These are phyloP conservation scores for Sigmodon hispidus DNA, from an alignment of 2,113 vertebrate genomes.

Conservation along the genomic window DNA sequence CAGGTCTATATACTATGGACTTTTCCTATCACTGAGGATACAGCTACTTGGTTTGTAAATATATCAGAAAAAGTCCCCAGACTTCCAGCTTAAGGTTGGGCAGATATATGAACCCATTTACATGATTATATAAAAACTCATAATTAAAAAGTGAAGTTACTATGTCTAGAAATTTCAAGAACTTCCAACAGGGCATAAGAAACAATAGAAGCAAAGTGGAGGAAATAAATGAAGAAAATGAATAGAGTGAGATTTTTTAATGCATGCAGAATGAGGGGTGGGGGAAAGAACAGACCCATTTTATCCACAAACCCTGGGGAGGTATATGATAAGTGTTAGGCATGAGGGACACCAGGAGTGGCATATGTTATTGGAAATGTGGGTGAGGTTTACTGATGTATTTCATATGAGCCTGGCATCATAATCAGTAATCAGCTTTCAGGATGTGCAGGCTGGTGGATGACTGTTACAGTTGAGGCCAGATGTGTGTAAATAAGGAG, in stretches of 20 bases:
- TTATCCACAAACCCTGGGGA: not conserved
- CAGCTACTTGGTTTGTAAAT: not conserved
- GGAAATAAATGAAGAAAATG: not conserved
- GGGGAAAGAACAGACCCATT: not conserved
- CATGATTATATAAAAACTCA: not conserved
- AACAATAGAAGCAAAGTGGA: not conserved
- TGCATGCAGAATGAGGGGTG: not conserved
- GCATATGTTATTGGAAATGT: not conserved
- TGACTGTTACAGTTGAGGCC: not conserved
- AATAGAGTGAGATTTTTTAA: not conserved
- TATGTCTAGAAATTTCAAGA: not conserved
- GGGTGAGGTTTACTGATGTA: not conserved
- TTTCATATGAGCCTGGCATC: not conserved
- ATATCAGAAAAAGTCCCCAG: slow-evolving; percentile 7
- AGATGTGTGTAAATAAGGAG: not conserved
- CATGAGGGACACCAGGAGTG: not conserved
- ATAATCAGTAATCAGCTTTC: too few species aligned
- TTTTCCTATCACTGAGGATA: not conserved
- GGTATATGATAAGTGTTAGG: not conserved
- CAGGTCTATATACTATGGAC: not conserved
- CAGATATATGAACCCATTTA: not conserved
- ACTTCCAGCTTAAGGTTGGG: not conserved
- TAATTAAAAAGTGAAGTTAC: not conserved
- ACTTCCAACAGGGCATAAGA: not conserved
- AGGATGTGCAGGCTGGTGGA: not conserved